phyloP scores from a whole-genome alignment of 2,888 invertebrate genomes.

The Lysandra coridon region DNA sequence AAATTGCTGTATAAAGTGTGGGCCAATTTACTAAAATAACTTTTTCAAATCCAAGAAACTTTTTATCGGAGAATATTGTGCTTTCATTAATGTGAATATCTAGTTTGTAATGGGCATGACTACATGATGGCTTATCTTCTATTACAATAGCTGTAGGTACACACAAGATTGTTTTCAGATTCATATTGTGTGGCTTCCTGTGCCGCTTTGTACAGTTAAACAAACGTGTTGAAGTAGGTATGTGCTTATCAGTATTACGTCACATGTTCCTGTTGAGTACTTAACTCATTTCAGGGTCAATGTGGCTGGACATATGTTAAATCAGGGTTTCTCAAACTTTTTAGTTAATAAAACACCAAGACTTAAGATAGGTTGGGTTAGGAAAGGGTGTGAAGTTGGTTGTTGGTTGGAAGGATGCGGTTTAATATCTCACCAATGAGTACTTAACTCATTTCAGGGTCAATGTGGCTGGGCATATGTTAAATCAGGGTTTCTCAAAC shows the following conservation, averaged over 20 bases:
- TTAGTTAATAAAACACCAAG: too few relatives aligned
- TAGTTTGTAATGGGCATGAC: not conserved
- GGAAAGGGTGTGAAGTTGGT: too few relatives aligned
- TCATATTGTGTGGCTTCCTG: not conserved
- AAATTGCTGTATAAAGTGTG: too few relatives aligned
- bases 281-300: not conserved
- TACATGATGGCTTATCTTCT: not conserved
- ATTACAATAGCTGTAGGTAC: not conserved
- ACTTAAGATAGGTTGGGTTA: too few relatives aligned
- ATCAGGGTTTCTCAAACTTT: too few relatives aligned
- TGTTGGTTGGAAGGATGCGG: too few relatives aligned
- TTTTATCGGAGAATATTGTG: not conserved
- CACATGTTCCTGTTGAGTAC: not conserved
- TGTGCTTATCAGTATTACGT: not conserved
- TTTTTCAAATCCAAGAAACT: too few relatives aligned
- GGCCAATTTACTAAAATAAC: too few relatives aligned
- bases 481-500: not conserved
- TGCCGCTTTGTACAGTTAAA: not conserved
- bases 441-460: not conserved
- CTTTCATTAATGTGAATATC: not conserved
- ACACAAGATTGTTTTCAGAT: not conserved
- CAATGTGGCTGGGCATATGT: not conserved
- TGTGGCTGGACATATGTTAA: not conserved
- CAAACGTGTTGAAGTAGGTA: not conserved
- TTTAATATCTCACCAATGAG: not conserved